phyloP scores from a whole-genome alignment of 92 coral and sea anemone genomes.

The Siderastrea siderea region DNA sequence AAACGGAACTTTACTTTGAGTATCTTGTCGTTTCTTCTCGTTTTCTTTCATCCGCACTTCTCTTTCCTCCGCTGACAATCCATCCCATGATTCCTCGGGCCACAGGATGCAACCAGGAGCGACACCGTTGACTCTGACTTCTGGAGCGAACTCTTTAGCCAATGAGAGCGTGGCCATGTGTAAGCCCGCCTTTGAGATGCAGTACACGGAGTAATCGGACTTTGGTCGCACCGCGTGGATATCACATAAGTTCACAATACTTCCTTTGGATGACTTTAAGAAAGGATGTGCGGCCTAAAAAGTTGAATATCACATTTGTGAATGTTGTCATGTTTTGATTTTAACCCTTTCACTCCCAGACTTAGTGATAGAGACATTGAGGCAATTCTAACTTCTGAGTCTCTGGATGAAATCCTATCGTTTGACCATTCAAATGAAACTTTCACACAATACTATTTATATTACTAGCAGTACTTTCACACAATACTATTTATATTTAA shows the following conservation, averaged over 20 bases:
- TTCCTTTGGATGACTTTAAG: constrained; percentile 61
- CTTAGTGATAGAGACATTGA: too few species aligned
- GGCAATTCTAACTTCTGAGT: too few species aligned
- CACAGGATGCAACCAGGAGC: constrained; percentile 76
- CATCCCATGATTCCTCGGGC: constrained; percentile 22
- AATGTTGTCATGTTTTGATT: too few species aligned
- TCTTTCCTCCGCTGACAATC: too few species aligned
- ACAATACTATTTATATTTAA: too few species aligned
- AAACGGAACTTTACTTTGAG: constrained; percentile 55
- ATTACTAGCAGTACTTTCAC: too few species aligned
- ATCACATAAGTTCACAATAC: constrained; percentile 71
- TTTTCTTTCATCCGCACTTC: too few species aligned
- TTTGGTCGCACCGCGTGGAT: constrained; percentile 72
- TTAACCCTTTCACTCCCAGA: too few species aligned
- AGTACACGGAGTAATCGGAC: constrained; percentile 61
- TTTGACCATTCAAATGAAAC: too few species aligned
- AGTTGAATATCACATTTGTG: background rate
- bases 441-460: too few species aligned
- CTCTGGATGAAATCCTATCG: too few species aligned
- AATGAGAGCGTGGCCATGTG: constrained; percentile 74
- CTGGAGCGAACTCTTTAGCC: constrained; percentile 78
- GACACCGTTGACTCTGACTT: constrained; percentile 76
- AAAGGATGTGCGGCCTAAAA: constrained; percentile 72
- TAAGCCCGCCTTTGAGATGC: constrained; percentile 84
- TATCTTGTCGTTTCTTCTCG: constrained; percentile 7